phyloP scores from a whole-genome alignment of 2,888 invertebrate genomes.

The Argyra leucocephala region DNA sequence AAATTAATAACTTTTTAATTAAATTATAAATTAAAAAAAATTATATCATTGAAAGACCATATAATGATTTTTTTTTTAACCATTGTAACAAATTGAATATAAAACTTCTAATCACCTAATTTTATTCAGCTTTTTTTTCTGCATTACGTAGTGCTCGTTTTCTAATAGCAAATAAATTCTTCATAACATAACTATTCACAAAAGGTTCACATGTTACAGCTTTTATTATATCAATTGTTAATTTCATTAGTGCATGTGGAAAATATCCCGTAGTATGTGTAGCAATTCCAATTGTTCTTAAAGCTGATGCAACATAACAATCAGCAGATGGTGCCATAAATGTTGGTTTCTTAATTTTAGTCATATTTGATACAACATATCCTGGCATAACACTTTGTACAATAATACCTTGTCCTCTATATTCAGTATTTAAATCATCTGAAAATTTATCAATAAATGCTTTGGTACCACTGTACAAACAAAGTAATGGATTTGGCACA shows the following conservation, averaged over 20 bases:
- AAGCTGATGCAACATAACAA: conserved; percentile 59
- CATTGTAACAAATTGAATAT: background rate
- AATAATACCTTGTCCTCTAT: conserved; percentile 59
- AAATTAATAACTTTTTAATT: too few relatives aligned
- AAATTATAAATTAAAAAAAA: too few relatives aligned
- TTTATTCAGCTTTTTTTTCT: conserved; percentile 27
- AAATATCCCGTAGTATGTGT: conserved; percentile 66
- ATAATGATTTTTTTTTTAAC: too few relatives aligned
- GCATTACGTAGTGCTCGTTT: conserved; percentile 34
- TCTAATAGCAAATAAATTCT: conserved; percentile 32
- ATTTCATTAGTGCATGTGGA: conserved; percentile 37
- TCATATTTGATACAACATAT: conserved; percentile 86
- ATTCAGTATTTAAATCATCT: conserved; percentile 66
- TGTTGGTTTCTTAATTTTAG: conserved; percentile 63
- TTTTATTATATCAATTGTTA: conserved; percentile 28
- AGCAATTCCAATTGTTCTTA: conserved; percentile 61
- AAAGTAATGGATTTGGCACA: conserved; percentile 71
- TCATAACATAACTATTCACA: conserved; percentile 34
- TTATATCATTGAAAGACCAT: too few relatives aligned
- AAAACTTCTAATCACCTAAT: background rate
- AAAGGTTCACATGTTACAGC: conserved; percentile 32
- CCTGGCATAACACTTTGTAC: conserved; percentile 78
- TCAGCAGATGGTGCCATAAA: conserved; percentile 68
- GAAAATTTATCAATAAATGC: conserved; percentile 75
- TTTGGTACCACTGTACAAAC: conserved; percentile 84